Evolutionary conservation across 1,140 invertebrate genomes (phyloP).

Genomic region (Pentalonia nigronervosa): DNA sequence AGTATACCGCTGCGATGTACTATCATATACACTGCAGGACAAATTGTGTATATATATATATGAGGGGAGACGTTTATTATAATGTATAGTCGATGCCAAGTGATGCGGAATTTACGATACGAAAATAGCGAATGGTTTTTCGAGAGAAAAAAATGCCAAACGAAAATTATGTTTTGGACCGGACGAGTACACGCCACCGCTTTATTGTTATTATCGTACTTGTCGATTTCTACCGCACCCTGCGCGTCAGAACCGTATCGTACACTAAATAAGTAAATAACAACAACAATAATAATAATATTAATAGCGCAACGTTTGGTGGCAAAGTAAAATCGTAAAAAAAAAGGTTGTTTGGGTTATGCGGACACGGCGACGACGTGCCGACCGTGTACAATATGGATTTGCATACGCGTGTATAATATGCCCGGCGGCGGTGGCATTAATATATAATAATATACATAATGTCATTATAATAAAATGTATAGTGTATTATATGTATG

Average conservation of each 20-base stretch:
- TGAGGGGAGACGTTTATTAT: neutral
- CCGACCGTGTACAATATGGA: neutral
- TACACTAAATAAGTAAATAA: neutral
- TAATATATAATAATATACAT: neutral
- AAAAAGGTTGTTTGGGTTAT: constrained; percentile 52
- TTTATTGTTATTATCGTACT: neutral
- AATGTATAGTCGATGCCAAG: neutral
- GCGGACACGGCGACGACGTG: neutral
- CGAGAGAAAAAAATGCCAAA: neutral
- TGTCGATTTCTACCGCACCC: neutral
- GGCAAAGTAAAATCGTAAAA: constrained; percentile 20
- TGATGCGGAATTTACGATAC: neutral
- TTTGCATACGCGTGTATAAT: constrained; percentile 34
- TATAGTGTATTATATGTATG: neutral
- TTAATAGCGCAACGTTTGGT: neutral
- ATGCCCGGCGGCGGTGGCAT: neutral
- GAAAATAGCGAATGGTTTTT: neutral
- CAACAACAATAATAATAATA: neutral
- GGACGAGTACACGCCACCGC: neutral
- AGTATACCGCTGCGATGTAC: neutral
- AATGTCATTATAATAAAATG: neutral
- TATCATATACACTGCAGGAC: neutral
- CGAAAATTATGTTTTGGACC: neutral
- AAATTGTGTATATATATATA: no score
- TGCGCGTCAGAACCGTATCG: neutral